Percentiles rank a stretch among this genome's conserved stretches.
phyloP scores from a whole-genome alignment of 1,140 invertebrate genomes.

The Macrostomum lignano region DNA sequence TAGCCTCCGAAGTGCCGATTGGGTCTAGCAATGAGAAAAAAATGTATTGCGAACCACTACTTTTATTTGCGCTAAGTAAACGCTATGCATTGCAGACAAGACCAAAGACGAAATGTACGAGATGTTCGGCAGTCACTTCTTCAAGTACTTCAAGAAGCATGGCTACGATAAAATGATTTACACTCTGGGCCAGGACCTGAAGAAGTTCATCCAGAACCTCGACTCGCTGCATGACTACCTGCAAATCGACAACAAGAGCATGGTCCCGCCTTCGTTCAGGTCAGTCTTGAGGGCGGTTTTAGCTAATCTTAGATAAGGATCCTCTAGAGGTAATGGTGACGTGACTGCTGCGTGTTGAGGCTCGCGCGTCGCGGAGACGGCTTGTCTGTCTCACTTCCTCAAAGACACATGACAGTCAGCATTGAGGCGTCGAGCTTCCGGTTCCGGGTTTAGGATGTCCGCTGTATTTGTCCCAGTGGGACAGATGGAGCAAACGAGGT shows the following conservation, averaged over 20 bases:
- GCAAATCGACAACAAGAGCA: constrained; percentile 16
- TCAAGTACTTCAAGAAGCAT: constrained; percentile 16
- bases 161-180: constrained; percentile 24
- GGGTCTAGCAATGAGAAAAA: constrained; percentile 2
- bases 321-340: too few species aligned
- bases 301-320: background rate
- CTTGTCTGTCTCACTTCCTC: too few species aligned
- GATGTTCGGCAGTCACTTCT: constrained; percentile 23
- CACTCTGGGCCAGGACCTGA: constrained; percentile 18
- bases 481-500: too few species aligned
- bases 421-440: too few species aligned
- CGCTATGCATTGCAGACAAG: constrained; percentile 10
- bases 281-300: constrained; percentile 6
- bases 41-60: constrained; percentile 3
- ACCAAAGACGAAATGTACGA: constrained; percentile 14
- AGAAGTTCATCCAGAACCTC: constrained; percentile 20
- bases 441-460: too few species aligned
- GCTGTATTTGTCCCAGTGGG: too few species aligned
- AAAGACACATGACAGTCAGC: too few species aligned
- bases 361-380: too few species aligned
- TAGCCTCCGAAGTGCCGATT: background rate
- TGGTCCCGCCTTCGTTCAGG: constrained; percentile 22
- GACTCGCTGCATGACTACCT: constrained; percentile 21
- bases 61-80: background rate
- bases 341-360: too few species aligned